Percentiles rank a stretch among this genome's conserved stretches.
These are phyloP conservation scores for Pseudoips prasinana DNA, from an alignment of 2,888 invertebrate genomes.

Conservation along the genomic window DNA sequence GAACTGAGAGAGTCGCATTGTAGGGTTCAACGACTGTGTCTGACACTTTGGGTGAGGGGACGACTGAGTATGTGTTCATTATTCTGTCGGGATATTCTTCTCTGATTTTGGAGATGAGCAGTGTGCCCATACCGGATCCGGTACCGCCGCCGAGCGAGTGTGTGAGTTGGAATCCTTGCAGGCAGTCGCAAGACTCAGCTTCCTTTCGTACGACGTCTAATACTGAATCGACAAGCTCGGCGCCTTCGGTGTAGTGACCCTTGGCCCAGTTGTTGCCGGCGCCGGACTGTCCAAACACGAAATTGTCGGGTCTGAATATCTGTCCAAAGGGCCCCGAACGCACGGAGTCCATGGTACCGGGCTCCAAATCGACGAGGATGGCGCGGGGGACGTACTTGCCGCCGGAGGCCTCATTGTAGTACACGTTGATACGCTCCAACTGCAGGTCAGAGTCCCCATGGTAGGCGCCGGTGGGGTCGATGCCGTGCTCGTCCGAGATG, in stretches of 20 bases:
- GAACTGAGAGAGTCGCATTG: conserved; percentile 93
- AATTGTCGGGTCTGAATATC: conserved; percentile 89
- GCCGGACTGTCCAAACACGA: conserved; percentile 85
- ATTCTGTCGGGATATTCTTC: conserved; percentile 96
- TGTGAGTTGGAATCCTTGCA: conserved; percentile 93
- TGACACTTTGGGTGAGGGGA: conserved; percentile 93
- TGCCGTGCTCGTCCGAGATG: conserved; percentile 97
- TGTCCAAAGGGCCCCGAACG: conserved; percentile 87
- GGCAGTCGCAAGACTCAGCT: conserved; percentile 95
- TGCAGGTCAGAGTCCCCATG: conserved; percentile 95
- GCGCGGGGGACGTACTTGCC: conserved; percentile 73
- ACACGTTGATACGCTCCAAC: conserved; percentile 96
- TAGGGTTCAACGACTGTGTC: conserved; percentile 86
- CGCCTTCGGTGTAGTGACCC: conserved; percentile 88
- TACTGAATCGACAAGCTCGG: conserved; percentile 87
- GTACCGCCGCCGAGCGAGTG: conserved; percentile 85
- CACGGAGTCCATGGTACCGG: conserved; percentile 85
- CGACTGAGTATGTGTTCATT: conserved; percentile 92
- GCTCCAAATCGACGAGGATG: conserved; percentile 71
- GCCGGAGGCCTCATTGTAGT: conserved; percentile 95
- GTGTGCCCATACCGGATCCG: conserved; percentile 83
- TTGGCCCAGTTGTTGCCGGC: conserved; percentile 84
- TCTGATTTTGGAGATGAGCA: conserved; percentile 93
- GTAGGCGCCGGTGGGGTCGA: conserved; percentile 94
- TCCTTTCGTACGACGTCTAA: conserved; percentile 93